Evolutionary conservation across 1,140 invertebrate species (phyloP), one percentile per base, ranked within the genome.

Genomic region (Penaeus japonicus): DNA sequence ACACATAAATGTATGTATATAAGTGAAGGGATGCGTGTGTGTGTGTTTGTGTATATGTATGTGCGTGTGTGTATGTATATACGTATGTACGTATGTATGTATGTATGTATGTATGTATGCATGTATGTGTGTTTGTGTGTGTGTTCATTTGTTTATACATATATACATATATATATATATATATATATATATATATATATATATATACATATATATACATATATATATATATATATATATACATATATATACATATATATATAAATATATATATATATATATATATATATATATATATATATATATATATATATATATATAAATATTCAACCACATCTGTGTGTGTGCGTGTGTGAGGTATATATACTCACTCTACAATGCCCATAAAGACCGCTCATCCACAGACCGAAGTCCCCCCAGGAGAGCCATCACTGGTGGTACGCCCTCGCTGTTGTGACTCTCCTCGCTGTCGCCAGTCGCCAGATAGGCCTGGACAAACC

Each of bases 341-440:
- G 10, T 47, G 10, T 47, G 10, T 47, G 47, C 5, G 47, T 47
- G 47, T 47, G 47, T 12, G n/a, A n/a, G n/a, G 10, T 73, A 27
- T 73, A 30, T 77, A 22, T 15, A 47, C 47, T 17, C 73, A 22
- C 53, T 4, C 73, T 22, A 30, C 73, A 77, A 39, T 18, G 2
- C 27, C 70, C 70, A 7, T n/a, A 77, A 30, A 24, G 0, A n/a
- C 39, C 77, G 15, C 22, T 32, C 30, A 24, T 4, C 30, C 2
- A 10, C 35, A 79, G 77, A 79, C 1, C 47, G 17, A 53, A 27
- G 47, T 79, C 77, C 73, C 5, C 3, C n/a, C 20, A 53, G 77
- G 39, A 79, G 20, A 79, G 27, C n/a, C 55, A 54, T 35, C n/a
- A 17, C n/a, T 86, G 85, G 85, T 86, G 85, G 85, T 27, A 24